Conservation (phyloP, 2,797 vertebrate species). For the Ciconia nigra region DNA sequence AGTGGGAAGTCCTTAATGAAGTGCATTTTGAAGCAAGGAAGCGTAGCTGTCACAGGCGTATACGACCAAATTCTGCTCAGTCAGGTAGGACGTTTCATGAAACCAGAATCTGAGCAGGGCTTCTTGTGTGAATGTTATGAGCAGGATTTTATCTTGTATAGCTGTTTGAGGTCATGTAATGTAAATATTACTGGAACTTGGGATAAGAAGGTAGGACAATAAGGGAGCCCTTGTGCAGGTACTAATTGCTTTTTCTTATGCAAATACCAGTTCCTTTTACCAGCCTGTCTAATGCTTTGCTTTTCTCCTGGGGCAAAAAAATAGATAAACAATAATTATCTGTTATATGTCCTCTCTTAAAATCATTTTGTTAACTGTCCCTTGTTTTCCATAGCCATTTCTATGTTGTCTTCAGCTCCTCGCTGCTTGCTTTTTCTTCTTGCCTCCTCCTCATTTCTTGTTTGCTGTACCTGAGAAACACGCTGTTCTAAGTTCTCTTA, state of each 20-base stretch:
- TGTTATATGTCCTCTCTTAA: not conserved
- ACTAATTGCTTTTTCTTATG: not conserved
- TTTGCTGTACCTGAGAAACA: not conserved
- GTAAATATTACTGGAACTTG: not conserved
- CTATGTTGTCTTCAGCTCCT: not conserved
- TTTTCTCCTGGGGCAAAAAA: not conserved
- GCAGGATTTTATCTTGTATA: not conserved
- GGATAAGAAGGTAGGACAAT: not conserved
- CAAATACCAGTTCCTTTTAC: not conserved
- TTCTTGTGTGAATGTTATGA: not conserved
- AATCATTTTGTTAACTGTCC: not conserved
- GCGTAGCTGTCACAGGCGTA: not conserved
- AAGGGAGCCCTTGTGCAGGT: not conserved
- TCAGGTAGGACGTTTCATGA: not conserved
- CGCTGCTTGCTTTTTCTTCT: not conserved
- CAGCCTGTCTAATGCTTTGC: not conserved
- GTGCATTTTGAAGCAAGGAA: not conserved
- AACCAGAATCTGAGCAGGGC: not conserved
- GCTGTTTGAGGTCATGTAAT: not conserved
- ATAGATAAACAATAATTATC: not conserved
- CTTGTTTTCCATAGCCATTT: not conserved
- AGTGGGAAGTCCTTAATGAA: not conserved
- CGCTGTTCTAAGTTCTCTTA: not conserved
- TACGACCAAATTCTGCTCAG: not conserved
- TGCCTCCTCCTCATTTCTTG: not conserved